These are phyloP conservation scores for Oligia latruncula DNA, from an alignment of 2,888 invertebrate species.

Conservation along the genomic window DNA sequence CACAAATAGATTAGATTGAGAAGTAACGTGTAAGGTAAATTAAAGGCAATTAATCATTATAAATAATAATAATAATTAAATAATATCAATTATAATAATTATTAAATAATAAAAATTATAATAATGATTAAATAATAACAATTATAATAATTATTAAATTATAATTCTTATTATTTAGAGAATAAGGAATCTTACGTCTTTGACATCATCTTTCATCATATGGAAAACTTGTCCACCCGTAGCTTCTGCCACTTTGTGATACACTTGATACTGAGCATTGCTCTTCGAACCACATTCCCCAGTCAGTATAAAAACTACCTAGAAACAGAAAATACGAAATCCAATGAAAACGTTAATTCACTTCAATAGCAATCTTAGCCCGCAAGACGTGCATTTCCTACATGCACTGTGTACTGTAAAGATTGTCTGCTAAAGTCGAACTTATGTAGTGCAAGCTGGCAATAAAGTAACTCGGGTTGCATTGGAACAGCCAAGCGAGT, in stretches of 20 bases:
- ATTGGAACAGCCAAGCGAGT: too few species aligned
- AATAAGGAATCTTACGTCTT: conserved; percentile 66
- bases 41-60: not conserved
- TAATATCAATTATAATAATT: not conserved
- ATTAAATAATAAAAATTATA: not conserved
- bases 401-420: not conserved
- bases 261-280: conserved; percentile 68
- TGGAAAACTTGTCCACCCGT: conserved; percentile 79
- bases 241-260: conserved; percentile 71
- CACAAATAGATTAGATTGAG: not conserved
- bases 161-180: not conserved
- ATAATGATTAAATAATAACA: too few species aligned
- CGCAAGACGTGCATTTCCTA: not conserved
- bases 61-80: not conserved
- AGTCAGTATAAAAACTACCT: conserved; percentile 79
- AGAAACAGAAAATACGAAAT: not conserved
- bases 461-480: too few species aligned
- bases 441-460: too few species aligned
- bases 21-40: not conserved
- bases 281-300: conserved; percentile 65
- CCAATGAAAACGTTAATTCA: not conserved
- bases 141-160: not conserved
- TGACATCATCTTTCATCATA: conserved; percentile 70
- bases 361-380: not conserved
- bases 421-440: too few species aligned